phyloP scores from a whole-genome alignment of 2,113 vertebrate species.

The Cavia porcellus region DNA sequence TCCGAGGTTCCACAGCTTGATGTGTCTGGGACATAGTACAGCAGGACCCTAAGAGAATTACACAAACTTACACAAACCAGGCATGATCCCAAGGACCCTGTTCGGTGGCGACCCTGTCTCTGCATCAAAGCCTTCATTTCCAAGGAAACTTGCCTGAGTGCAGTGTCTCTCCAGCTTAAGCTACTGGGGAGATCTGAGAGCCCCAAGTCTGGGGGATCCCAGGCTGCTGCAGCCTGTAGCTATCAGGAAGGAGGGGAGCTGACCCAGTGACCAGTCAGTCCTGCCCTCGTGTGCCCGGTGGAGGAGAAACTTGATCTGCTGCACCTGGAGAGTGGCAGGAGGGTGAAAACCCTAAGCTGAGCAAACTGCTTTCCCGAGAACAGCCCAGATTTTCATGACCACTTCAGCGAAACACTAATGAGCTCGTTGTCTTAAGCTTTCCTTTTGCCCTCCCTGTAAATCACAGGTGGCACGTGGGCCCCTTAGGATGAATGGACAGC shows the following conservation, averaged over 20 bases:
- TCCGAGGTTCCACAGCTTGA: not conserved
- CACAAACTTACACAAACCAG: not conserved
- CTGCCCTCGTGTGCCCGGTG: not conserved
- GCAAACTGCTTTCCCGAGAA: not conserved
- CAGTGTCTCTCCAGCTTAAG: not conserved
- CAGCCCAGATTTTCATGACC: constrained; percentile 5
- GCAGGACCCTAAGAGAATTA: not conserved
- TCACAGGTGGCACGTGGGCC: not conserved
- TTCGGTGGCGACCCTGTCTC: not conserved
- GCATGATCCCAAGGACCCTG: not conserved
- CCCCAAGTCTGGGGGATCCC: not conserved
- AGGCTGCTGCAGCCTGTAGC: not conserved
- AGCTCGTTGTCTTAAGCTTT: not conserved
- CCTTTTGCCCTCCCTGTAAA: not conserved
- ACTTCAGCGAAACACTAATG: not conserved
- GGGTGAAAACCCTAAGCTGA: not conserved
- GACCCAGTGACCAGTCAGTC: not conserved
- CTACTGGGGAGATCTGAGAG: not conserved
- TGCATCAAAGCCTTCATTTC: constrained; percentile 21
- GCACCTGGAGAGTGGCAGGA: not conserved
- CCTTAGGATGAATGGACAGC: not conserved
- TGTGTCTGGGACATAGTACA: not conserved
- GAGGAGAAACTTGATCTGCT: not conserved
- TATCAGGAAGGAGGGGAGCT: not conserved
- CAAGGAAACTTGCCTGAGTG: not conserved